Conservation (phyloP, 1,140 invertebrate genomes). For the Atta texana region DNA sequence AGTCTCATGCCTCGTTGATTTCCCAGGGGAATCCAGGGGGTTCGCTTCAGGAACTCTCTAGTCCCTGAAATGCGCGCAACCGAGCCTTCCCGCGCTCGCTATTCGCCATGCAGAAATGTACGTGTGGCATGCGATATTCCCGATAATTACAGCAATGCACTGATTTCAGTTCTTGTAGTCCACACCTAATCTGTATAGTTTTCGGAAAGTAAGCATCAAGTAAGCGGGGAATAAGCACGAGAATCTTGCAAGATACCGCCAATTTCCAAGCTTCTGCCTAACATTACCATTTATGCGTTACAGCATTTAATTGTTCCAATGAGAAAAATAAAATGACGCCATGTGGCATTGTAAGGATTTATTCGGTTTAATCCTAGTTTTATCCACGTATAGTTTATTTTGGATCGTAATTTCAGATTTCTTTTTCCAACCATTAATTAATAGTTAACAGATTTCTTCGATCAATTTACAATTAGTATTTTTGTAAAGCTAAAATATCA, state of each 20-base stretch:
- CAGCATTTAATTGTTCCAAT: background rate
- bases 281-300: background rate
- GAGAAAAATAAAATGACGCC: background rate
- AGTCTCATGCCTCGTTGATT: slow-evolving; percentile 84
- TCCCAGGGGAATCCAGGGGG: slow-evolving; percentile 80
- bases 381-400: background rate
- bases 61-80: slow-evolving; percentile 40
- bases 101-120: slow-evolving; percentile 45
- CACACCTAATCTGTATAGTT: slow-evolving; percentile 4
- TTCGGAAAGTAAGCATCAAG: background rate
- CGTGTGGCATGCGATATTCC: slow-evolving; percentile 44
- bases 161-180: slow-evolving; percentile 33
- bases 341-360: background rate
- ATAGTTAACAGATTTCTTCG: background rate
- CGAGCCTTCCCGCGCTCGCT: slow-evolving; percentile 50
- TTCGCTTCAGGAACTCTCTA: slow-evolving; percentile 68
- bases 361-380: background rate
- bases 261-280: background rate
- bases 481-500: too few species aligned
- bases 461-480: too few species aligned
- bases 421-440: too few species aligned
- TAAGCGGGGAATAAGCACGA: background rate
- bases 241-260: background rate
- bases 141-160: slow-evolving; percentile 60
- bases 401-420: background rate